Evolutionary conservation across 2,797 vertebrate species (phyloP).

Genomic region (Artibeus jamaicensis): DNA sequence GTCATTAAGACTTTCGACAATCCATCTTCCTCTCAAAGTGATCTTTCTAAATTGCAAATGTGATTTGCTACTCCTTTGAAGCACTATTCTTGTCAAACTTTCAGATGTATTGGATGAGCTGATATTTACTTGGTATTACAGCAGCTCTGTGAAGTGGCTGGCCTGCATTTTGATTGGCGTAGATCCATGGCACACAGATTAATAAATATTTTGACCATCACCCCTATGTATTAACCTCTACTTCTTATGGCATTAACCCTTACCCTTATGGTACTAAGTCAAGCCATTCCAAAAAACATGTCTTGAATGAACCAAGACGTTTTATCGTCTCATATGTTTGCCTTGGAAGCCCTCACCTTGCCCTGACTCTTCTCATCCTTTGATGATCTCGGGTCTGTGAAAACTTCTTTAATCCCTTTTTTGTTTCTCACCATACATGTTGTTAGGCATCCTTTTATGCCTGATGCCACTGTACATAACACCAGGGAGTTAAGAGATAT

Average conservation of each 20-base stretch:
- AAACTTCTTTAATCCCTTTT: background rate
- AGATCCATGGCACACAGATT: background rate
- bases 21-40: background rate
- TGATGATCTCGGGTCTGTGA: background rate
- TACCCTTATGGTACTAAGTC: background rate
- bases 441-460: background rate
- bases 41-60: background rate
- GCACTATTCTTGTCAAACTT: background rate
- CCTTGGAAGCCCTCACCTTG: background rate
- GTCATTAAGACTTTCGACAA: background rate
- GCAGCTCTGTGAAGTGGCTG: background rate
- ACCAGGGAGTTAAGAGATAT: background rate
- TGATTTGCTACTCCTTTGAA: background rate
- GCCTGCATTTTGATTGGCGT: background rate
- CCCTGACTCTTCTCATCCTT: background rate
- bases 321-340: background rate
- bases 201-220: background rate
- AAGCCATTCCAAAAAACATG: background rate
- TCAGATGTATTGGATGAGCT: background rate
- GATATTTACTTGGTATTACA: background rate
- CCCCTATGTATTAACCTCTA: background rate
- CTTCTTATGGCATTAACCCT: background rate
- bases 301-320: background rate
- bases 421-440: background rate
- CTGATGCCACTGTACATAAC: background rate